These are phyloP conservation scores for Machimus rusticus DNA, from an alignment of 2,888 invertebrate species.

Conservation along the genomic window DNA sequence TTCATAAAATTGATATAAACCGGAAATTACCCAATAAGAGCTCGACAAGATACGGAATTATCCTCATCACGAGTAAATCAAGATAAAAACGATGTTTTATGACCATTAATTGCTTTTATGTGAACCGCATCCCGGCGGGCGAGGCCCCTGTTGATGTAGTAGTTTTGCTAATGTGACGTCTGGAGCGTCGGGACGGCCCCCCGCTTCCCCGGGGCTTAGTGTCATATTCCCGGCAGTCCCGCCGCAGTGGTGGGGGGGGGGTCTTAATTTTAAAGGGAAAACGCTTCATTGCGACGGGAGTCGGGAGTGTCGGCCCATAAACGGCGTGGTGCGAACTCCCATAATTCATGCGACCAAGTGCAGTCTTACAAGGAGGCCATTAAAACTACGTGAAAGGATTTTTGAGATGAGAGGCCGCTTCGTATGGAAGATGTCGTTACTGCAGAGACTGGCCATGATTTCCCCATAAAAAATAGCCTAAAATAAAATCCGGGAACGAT, in stretches of 20 bases:
- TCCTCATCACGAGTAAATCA: constrained; percentile 41
- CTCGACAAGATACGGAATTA: constrained; percentile 31
- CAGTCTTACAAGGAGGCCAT: constrained; percentile 37
- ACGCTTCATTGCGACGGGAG: constrained; percentile 1
- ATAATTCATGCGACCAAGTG: constrained; percentile 39
- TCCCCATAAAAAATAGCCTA: constrained; percentile 32
- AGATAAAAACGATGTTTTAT: constrained; percentile 47
- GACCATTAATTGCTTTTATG: constrained; percentile 46
- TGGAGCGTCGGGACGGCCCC: neutral
- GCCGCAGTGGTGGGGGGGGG: neutral
- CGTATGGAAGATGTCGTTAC: constrained; percentile 23
- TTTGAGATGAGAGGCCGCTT: neutral
- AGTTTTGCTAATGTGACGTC: constrained; percentile 14
- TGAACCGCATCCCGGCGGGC: constrained; percentile 29
- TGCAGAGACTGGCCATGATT: constrained; percentile 25
- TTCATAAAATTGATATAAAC: constrained; percentile 47
- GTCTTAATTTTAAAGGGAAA: constrained; percentile 25
- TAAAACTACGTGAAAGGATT: constrained; percentile 41
- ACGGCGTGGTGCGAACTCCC: constrained; percentile 33
- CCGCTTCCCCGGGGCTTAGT: neutral
- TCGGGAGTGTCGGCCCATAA: constrained; percentile 30
- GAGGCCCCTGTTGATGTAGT: constrained; percentile 10
- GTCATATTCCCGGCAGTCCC: neutral
- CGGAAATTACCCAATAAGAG: constrained; percentile 39
- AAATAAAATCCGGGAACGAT: constrained; percentile 33